phyloP scores from a whole-genome alignment of 2,888 invertebrate species.

The Trisateles emortualis region DNA sequence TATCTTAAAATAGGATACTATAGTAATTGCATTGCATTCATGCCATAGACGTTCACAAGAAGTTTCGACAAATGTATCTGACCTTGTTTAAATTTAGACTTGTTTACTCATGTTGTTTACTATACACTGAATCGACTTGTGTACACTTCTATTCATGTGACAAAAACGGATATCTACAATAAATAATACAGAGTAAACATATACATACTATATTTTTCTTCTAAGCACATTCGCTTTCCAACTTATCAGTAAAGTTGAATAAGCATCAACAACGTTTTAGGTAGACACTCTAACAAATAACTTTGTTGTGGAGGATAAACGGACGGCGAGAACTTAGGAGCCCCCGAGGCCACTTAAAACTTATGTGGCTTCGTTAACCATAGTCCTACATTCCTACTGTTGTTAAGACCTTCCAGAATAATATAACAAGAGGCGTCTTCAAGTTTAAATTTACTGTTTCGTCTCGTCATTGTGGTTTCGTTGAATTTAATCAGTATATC shows the following conservation, averaged over 20 bases:
- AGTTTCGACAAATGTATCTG: conserved; percentile 11
- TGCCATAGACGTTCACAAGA: conserved; percentile 7
- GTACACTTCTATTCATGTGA: background rate
- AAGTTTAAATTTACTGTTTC: conserved; percentile 58
- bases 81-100: conserved; percentile 23
- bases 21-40: conserved; percentile 18
- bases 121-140: background rate
- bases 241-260: conserved; percentile 59
- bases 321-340: conserved; percentile 72
- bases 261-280: conserved; percentile 72
- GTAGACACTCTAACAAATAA: conserved; percentile 77
- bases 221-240: conserved; percentile 32
- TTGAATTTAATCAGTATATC: conserved; percentile 49
- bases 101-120: conserved; percentile 26
- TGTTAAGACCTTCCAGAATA: conserved; percentile 66
- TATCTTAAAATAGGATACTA: conserved; percentile 7
- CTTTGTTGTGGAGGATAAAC: conserved; percentile 80
- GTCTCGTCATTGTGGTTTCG: conserved; percentile 51
- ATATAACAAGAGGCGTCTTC: conserved; percentile 56
- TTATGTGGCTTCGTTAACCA: conserved; percentile 83
- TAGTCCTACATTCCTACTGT: conserved; percentile 69
- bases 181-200: too few species aligned
- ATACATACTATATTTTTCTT: conserved; percentile 34
- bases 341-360: conserved; percentile 84
- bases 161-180: background rate